Conservation (phyloP, 1,140 invertebrate genomes). For the Eueides isabella region DNA sequence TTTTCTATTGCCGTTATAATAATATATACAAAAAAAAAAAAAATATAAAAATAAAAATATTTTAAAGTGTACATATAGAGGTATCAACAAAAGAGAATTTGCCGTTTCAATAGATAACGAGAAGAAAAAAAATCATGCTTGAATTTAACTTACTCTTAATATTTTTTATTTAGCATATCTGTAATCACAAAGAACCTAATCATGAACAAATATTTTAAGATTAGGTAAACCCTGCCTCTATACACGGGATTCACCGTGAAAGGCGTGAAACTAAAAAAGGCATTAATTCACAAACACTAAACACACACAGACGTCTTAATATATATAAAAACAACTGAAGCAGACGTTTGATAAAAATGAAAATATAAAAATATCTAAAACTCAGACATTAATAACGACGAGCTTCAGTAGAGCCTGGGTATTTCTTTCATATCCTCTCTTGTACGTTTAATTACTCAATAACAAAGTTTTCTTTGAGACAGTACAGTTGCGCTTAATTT, state of each 20-base stretch:
- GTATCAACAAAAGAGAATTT: too few relatives aligned
- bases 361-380: conserved; percentile 22
- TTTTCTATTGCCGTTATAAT: too few relatives aligned
- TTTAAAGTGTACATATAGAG: too few relatives aligned
- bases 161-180: too few relatives aligned
- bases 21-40: too few relatives aligned
- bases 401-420: conserved; percentile 16
- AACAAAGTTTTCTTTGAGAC: conserved; percentile 32
- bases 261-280: background rate
- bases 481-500: conserved; percentile 25
- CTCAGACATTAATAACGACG: conserved; percentile 20
- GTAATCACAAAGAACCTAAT: too few relatives aligned
- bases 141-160: too few relatives aligned
- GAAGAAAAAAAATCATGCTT: too few relatives aligned
- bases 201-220: background rate
- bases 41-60: too few relatives aligned
- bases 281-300: too few relatives aligned
- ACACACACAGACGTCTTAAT: too few relatives aligned
- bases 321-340: background rate
- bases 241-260: background rate
- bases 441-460: conserved; percentile 30
- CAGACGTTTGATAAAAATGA: background rate
- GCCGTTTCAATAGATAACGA: too few relatives aligned
- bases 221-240: background rate
- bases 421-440: conserved; percentile 26